Conservation (phyloP, 2,113 vertebrate species). For the Orycteropus afer region DNA sequence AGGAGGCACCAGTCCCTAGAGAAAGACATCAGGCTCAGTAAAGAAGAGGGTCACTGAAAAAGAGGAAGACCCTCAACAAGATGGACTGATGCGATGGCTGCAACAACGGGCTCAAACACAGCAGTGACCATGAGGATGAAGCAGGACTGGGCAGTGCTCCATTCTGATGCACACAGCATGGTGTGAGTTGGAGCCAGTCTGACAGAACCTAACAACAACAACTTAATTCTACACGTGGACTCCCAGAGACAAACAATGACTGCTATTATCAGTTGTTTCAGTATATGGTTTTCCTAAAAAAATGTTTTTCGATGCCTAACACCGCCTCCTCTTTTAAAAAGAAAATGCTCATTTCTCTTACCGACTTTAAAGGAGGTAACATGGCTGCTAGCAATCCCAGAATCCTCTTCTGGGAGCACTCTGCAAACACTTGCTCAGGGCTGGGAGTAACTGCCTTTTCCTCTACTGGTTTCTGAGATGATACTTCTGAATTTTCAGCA, state of each 20-base stretch:
- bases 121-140: too few relatives aligned
- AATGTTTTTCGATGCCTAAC: background rate
- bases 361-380: conserved; percentile 93
- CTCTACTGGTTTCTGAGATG: conserved; percentile 83
- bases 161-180: too few relatives aligned
- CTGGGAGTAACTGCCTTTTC: conserved; percentile 87
- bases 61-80: too few relatives aligned
- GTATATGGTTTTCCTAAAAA: background rate
- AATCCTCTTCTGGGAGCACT: conserved; percentile 98
- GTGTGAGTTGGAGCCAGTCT: too few relatives aligned
- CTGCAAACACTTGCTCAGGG: conserved; percentile 96
- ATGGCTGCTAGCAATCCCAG: conserved; percentile 96
- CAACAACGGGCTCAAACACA: too few relatives aligned
- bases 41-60: too few relatives aligned
- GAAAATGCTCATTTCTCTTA: conserved; percentile 81
- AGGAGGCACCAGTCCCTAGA: too few relatives aligned
- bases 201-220: too few relatives aligned
- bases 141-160: too few relatives aligned
- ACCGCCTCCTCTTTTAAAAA: background rate
- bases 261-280: background rate
- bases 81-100: too few relatives aligned
- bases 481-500: conserved; percentile 69
- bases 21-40: too few relatives aligned
- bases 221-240: too few relatives aligned
- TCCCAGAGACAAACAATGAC: background rate